Percentiles rank a stretch among this genome's conserved stretches.
These are phyloP conservation scores for Indicator maculatus DNA, from an alignment of 2,113 vertebrate species.

Conservation along the genomic window DNA sequence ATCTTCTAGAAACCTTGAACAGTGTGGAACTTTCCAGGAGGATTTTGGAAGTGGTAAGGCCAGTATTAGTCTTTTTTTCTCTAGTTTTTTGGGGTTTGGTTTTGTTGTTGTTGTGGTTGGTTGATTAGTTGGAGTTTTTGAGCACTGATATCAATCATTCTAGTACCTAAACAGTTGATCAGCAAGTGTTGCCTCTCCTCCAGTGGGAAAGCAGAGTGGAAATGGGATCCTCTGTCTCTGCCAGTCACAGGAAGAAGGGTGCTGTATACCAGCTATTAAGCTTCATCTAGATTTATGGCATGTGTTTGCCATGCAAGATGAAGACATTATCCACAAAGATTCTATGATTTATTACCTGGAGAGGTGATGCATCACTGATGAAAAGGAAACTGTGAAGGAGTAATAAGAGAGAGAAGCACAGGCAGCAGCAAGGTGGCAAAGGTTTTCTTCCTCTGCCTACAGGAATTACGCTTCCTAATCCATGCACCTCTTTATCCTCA, in stretches of 20 bases:
- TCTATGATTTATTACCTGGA: conserved; percentile 36
- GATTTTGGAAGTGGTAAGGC: background rate
- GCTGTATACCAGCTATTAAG: conserved; percentile 8
- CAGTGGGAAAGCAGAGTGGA: background rate
- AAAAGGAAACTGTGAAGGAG: conserved; percentile 29
- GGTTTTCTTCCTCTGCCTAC: background rate
- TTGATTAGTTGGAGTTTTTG: background rate
- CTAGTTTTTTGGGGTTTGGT: no score
- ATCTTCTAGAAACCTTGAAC: background rate
- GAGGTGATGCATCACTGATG: conserved; percentile 18
- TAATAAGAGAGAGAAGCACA: background rate
- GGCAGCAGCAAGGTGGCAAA: background rate
- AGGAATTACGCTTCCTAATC: background rate
- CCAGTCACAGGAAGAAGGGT: conserved; percentile 23
- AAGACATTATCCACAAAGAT: conserved; percentile 53
- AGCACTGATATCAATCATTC: background rate
- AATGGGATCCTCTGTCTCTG: conserved; percentile 22
- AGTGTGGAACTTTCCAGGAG: background rate
- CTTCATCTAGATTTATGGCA: conserved; percentile 39
- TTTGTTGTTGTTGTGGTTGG: background rate
- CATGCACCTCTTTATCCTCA: background rate
- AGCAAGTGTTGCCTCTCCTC: background rate
- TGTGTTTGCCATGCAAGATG: conserved; percentile 46
- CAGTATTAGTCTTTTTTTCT: background rate
- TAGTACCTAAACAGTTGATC: background rate